Evolutionary conservation across 2,888 invertebrate genomes (phyloP).

Genomic region (Platypus cylindrus): DNA sequence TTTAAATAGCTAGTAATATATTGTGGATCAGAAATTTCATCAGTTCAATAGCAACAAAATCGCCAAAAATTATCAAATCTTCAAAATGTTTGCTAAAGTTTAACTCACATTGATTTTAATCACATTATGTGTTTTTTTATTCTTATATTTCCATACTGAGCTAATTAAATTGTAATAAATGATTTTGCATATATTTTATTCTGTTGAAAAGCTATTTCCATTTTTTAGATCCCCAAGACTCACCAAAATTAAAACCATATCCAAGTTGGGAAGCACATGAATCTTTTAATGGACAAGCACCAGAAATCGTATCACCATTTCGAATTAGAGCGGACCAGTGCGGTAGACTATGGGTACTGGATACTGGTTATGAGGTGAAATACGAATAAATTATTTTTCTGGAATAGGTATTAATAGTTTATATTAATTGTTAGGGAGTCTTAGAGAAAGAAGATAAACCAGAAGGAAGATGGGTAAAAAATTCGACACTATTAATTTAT

Average conservation of each 20-base stretch:
- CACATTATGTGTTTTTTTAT: too few species aligned
- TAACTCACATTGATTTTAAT: too few species aligned
- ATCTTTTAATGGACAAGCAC: constrained; percentile 34
- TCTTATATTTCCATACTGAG: too few species aligned
- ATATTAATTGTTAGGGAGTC: background rate
- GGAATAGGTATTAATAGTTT: constrained; percentile 2
- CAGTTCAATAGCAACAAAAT: too few species aligned
- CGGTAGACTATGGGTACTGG: constrained; percentile 66
- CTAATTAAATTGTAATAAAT: too few species aligned
- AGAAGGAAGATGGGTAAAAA: constrained; percentile 29
- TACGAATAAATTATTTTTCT: background rate
- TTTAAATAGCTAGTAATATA: too few species aligned
- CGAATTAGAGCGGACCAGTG: constrained; percentile 62
- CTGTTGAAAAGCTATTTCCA: too few species aligned
- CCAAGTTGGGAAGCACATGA: constrained; percentile 71
- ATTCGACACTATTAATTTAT: constrained; percentile 56
- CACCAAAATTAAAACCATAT: constrained; percentile 62
- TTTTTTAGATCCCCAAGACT: constrained; percentile 24
- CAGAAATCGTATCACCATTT: constrained; percentile 63
- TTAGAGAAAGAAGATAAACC: background rate
- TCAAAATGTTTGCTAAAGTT: too few species aligned
- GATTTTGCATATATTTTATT: too few species aligned
- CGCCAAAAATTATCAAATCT: too few species aligned
- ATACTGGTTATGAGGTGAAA: constrained; percentile 50
- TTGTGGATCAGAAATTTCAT: too few species aligned